A percentile compares a stretch with the other conserved stretches of the same genome.
Evolutionary conservation across 2,797 vertebrate genomes (phyloP).

Genomic region (Rhyacichthys aspro): DNA sequence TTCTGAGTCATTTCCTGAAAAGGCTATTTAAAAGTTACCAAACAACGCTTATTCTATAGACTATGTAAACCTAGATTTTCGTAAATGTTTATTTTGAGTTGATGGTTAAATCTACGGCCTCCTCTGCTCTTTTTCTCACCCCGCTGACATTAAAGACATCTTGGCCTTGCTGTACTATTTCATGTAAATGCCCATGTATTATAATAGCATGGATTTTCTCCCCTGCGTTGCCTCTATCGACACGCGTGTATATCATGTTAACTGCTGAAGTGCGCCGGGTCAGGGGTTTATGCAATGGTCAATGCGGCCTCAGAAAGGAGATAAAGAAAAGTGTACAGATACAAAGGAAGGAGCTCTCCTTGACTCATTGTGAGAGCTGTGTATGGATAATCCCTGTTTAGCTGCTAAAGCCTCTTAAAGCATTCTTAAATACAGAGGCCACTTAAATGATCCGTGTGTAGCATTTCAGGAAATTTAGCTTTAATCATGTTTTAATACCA

Average conservation of each 20-base stretch:
- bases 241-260: slow-evolving; percentile 74
- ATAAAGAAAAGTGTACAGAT: slow-evolving; percentile 38
- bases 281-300: slow-evolving; percentile 64
- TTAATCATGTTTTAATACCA: background rate
- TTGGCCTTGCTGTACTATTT: slow-evolving; percentile 26
- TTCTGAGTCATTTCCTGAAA: background rate
- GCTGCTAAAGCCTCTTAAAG: background rate
- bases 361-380: background rate
- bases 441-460: background rate
- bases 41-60: no score
- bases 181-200: slow-evolving; percentile 67
- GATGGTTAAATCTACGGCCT: background rate
- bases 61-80: no score
- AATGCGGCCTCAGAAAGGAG: slow-evolving; percentile 53
- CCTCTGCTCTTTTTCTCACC: background rate
- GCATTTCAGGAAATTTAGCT: slow-evolving; percentile 1
- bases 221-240: slow-evolving; percentile 53
- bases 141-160: background rate
- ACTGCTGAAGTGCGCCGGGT: slow-evolving; percentile 58
- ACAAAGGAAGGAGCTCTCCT: slow-evolving; percentile 5
- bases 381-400: slow-evolving; percentile 11
- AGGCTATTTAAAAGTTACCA: slow-evolving; percentile 3
- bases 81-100: background rate
- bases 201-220: slow-evolving; percentile 74
- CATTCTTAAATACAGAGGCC: background rate